phyloP scores from a whole-genome alignment of 1,140 invertebrate species.

The Bactericera cockerelli region DNA sequence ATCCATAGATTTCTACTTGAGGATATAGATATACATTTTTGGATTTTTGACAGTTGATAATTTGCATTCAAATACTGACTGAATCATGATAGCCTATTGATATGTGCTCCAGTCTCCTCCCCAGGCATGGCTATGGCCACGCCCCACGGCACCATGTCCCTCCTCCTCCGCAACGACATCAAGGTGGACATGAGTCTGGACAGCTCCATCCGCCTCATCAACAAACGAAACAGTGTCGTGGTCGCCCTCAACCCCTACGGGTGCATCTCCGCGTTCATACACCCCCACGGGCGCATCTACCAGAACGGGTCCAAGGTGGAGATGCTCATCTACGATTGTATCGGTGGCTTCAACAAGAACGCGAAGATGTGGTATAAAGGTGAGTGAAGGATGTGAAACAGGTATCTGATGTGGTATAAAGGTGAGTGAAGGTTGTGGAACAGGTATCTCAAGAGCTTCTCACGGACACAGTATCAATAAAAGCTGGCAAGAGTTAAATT shows the following conservation, averaged over 20 bases:
- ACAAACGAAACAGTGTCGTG: conserved; percentile 58
- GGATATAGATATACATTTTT: too few species aligned
- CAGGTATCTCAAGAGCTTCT: too few species aligned
- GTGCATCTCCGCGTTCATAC: conserved; percentile 52
- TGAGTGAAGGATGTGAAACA: not conserved
- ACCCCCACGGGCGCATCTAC: conserved; percentile 64
- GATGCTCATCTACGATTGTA: conserved; percentile 48
- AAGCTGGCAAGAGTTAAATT: too few species aligned
- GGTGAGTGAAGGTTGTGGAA: not conserved
- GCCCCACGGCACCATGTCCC: conserved; percentile 63
- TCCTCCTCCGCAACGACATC: conserved; percentile 55
- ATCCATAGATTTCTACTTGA: too few species aligned
- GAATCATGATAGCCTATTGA: too few species aligned
- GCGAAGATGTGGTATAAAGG: conserved; percentile 78
- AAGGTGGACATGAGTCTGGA: conserved; percentile 68
- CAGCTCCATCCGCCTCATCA: conserved; percentile 57
- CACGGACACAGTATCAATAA: too few species aligned
- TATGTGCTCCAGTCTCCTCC: not conserved
- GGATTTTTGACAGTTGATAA: too few species aligned
- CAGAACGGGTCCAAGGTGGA: conserved; percentile 73
- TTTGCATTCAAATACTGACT: too few species aligned
- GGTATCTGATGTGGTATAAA: conserved; percentile 4
- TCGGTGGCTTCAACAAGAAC: conserved; percentile 56
- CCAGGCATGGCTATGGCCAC: conserved; percentile 42
- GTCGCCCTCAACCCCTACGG: conserved; percentile 53